Evolutionary conservation across 2,113 vertebrate genomes (phyloP), one percentile per base, ranked within the genome.

Genomic region (Indri indri): DNA sequence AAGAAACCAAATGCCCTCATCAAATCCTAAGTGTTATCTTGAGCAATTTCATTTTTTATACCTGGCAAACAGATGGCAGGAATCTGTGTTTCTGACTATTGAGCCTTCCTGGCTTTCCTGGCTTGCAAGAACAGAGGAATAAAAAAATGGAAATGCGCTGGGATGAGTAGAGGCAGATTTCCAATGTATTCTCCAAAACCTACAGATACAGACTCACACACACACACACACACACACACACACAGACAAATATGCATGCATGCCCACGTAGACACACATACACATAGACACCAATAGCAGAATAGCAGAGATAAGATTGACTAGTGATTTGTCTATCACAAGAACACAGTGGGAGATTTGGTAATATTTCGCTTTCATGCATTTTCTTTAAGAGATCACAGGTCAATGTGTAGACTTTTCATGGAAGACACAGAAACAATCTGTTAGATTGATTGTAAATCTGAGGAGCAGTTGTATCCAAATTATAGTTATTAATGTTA

Each of bases 401-500:
- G 71, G 80, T 92, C 92, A 97, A 76, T 20, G 0, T 85, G 88
- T 50, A 94, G 76, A 92, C 22, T 92, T 97, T 68, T 95, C 84
- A 95, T 61, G 90, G 68, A 92, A 96, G 91, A 83, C 80, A 71
- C 16, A 87, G 93, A 96, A 90, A 97, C 42, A 97, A 37, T 94
- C 96, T 97, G 87, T 95, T 86, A 85, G 94, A 86, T 0, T 68
- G 70, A 98, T 97, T 97, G 61, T 93, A 95, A 97, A 88, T 97
- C 93, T 90, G 95, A 97, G 71, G 80, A 95, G 88, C 61, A 95
- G 71, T 91, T 59, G 82, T 66, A 90, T 81, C 77, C 92, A 95
- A 98, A 98, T 98, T 98, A 97, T 91, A 98, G 5, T 50, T 97
- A 98, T 96, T 98, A 98, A 88, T 8, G 0, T 96, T 92, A 98